Evolutionary conservation across 2,113 vertebrate species (phyloP).

Genomic region (Tychaedon coryphoeus): DNA sequence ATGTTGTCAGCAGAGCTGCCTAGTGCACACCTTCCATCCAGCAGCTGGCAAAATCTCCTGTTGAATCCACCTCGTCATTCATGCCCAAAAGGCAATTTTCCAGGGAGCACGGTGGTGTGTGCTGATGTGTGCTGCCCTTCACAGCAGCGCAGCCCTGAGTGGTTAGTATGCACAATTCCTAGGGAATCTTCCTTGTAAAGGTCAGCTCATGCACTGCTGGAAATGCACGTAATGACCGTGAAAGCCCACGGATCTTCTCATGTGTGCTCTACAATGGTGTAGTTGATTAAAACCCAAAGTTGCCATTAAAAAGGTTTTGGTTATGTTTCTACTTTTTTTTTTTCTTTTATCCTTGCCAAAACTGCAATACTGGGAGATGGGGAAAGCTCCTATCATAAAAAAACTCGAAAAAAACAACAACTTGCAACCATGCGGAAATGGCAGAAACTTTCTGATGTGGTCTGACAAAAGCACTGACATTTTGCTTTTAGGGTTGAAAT

Average conservation of each 20-base stretch:
- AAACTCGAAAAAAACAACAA: background rate
- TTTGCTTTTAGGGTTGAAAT: background rate
- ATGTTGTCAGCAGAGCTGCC: background rate
- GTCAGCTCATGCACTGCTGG: background rate
- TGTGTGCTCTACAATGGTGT: background rate
- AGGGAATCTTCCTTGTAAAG: background rate
- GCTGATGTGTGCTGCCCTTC: background rate
- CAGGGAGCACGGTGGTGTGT: accelerated
- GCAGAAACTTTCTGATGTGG: background rate
- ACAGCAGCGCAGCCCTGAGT: background rate
- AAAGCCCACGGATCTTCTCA: background rate
- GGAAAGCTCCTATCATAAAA: background rate
- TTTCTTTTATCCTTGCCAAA: background rate
- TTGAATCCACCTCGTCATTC: background rate
- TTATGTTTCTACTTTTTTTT: background rate
- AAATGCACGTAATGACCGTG: accelerated
- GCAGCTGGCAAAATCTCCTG: background rate
- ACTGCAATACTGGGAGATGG: background rate
- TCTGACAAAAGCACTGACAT: background rate
- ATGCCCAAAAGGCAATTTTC: background rate
- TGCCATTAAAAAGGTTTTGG: background rate
- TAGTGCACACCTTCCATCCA: background rate
- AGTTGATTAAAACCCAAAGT: background rate
- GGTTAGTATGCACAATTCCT: background rate
- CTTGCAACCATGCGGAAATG: background rate